Conservation (phyloP, 35 echinoderm and acorn worm genomes). For the Holothuria glaberrima region DNA sequence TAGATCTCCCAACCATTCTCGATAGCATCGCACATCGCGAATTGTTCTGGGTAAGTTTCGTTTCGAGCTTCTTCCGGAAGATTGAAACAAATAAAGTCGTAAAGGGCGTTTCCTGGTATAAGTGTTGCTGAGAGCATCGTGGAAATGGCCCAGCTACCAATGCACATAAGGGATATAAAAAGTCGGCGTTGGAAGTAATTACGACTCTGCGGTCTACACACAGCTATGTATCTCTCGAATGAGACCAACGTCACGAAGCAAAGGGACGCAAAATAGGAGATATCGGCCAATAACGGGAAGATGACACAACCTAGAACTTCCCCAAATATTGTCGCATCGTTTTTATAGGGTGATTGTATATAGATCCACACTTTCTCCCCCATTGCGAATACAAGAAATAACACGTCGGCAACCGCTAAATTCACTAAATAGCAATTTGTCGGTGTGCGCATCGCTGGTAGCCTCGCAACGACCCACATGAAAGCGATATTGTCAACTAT, state of each 20-base stretch:
- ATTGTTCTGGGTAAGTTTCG: slow-evolving; percentile 52
- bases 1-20: slow-evolving; percentile 54
- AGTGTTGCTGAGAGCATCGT: slow-evolving; percentile 70
- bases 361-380: slow-evolving; percentile 76
- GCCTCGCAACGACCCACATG: slow-evolving; percentile 78
- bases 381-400: slow-evolving; percentile 79
- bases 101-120: slow-evolving; percentile 45
- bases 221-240: slow-evolving; percentile 78
- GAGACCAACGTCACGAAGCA: slow-evolving; percentile 89
- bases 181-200: slow-evolving; percentile 59
- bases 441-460: slow-evolving; percentile 79
- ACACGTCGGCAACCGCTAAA: slow-evolving; percentile 80
- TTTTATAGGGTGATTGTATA: slow-evolving; percentile 48
- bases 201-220: slow-evolving; percentile 77
- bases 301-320: slow-evolving; percentile 65
- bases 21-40: slow-evolving; percentile 24
- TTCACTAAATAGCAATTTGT: slow-evolving; percentile 88
- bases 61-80: slow-evolving; percentile 51
- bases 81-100: slow-evolving; percentile 53
- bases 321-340: slow-evolving; percentile 69
- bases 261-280: slow-evolving; percentile 83
- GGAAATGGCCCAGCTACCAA: slow-evolving; percentile 59
- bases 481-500: slow-evolving; percentile 79
- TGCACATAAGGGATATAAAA: slow-evolving; percentile 51
- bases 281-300: slow-evolving; percentile 70